Base-by-base conservation (phyloP, 2,888 invertebrate species). In the Griposia aprilina region DNA sequence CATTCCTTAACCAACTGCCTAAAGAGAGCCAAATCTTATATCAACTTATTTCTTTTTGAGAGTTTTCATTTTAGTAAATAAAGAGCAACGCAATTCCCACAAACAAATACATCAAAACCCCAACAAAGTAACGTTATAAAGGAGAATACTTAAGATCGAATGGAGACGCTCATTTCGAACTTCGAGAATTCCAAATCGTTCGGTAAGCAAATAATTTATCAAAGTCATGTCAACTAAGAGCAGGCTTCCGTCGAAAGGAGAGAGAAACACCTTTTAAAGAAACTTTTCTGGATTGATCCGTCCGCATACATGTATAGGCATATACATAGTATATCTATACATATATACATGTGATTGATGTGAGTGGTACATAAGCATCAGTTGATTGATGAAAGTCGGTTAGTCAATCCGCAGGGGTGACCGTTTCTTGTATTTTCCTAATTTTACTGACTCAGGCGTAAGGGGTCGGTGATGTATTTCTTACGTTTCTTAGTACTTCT, bases 161-260 rank as follows among this genome's bases (percentile, higher is more conserved):
- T 71, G 72, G 65, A 77, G 85, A 75, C 70, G 87, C 76, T 76
- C 77, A 86, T 84, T 86, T 82, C 70, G 82, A 79, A 79, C 83
- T 84, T 83, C 75, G 78, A 80, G 84, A 86, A 87, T 88, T 88
- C 84, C 74, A 87, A 88, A 87, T 87, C 79, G 75, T 80, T 88
- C 68, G 68, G 80, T 81, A 85, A 85, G 91, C 89, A 92, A 94
- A 94, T 93, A 93, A 94, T 94, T 93, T 93, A 94, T 94, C 94
- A 94, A 93, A 94, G 92, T 93, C 92, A 91, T 90, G 93, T 93
- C 93, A 92, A 90, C 90, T 87, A 84, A 88, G 88, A 89, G 87
- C 81, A 87, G 84, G 89, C 87, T 90, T 90, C 88, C 83, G 87
- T 79, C 83, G 87, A 89, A 90, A 86, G 82, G 89, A 90, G 89